These are phyloP conservation scores for Dryobates pubescens DNA, from an alignment of 2,797 vertebrate species.

Conservation along the genomic window DNA sequence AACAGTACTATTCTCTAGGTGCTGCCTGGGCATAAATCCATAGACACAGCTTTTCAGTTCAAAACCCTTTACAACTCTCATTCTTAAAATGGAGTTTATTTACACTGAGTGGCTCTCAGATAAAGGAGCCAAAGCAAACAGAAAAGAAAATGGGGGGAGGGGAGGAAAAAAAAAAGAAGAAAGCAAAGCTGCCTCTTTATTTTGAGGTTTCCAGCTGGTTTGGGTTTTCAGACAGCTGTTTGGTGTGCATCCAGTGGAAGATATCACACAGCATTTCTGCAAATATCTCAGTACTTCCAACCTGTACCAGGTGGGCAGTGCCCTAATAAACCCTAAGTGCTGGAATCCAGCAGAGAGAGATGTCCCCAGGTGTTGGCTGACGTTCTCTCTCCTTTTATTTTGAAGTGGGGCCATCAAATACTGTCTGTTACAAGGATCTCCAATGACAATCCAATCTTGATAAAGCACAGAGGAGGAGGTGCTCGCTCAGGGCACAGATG, in stretches of 20 bases:
- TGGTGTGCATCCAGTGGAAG: neutral
- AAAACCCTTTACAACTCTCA: neutral
- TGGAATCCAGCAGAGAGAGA: neutral
- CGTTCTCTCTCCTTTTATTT: neutral
- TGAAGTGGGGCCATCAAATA: neutral
- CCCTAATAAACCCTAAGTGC: neutral
- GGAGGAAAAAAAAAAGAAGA: neutral
- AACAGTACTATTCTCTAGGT: neutral
- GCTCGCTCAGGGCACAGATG: fast-evolving
- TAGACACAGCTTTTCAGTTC: neutral
- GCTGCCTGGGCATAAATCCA: neutral
- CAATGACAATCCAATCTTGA: neutral
- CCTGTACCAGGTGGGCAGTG: fast-evolving
- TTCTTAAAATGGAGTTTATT: constrained; percentile 41
- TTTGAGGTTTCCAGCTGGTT: neutral
- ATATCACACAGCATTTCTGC: neutral
- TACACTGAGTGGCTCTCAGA: neutral
- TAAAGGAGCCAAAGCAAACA: constrained; percentile 21
- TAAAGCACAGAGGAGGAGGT: neutral
- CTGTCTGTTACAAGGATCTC: neutral
- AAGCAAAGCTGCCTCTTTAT: neutral
- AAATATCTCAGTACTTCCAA: neutral
- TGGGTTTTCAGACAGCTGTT: neutral
- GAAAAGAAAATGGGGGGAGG: neutral
- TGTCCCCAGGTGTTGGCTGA: neutral